These are phyloP conservation scores for Phrynocephalus versicolor DNA, from an alignment of 2,113 vertebrate genomes.

Conservation along the genomic window DNA sequence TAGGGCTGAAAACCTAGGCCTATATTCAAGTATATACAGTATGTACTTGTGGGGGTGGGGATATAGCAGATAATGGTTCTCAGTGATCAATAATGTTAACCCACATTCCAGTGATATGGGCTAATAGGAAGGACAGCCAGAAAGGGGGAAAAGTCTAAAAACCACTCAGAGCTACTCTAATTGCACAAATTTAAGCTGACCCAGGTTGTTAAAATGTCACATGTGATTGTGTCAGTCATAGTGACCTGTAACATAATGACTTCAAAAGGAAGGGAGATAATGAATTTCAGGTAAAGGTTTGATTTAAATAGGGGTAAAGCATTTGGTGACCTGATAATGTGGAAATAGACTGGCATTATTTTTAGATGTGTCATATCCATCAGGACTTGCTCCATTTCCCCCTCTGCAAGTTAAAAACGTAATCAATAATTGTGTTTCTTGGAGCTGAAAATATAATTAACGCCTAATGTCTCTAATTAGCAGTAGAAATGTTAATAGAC, in stretches of 20 bases:
- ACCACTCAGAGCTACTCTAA: not conserved
- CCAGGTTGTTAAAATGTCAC: not conserved
- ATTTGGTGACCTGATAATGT: not conserved
- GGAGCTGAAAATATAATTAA: slow-evolving; percentile 11
- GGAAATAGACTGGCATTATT: not conserved
- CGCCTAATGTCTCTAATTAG: not conserved
- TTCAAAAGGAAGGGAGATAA: not conserved
- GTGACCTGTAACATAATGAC: not conserved
- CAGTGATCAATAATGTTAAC: no score
- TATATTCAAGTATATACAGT: no score
- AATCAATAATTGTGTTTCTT: not conserved
- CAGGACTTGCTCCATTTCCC: not conserved
- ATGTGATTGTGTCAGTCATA: not conserved
- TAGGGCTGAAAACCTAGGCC: no score
- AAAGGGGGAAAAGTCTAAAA: not conserved
- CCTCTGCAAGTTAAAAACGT: not conserved
- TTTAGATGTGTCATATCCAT: not conserved
- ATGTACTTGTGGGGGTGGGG: no score
- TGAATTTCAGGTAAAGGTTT: not conserved
- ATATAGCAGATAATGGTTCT: no score
- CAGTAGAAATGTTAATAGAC: slow-evolving; percentile 4
- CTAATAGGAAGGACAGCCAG: not conserved
- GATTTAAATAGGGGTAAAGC: not conserved
- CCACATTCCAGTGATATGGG: no score
- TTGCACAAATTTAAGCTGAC: not conserved